A percentile compares a stretch with the other conserved stretches of the same genome.
Conservation (phyloP, 2,797 vertebrate species). For the Picus viridis region DNA sequence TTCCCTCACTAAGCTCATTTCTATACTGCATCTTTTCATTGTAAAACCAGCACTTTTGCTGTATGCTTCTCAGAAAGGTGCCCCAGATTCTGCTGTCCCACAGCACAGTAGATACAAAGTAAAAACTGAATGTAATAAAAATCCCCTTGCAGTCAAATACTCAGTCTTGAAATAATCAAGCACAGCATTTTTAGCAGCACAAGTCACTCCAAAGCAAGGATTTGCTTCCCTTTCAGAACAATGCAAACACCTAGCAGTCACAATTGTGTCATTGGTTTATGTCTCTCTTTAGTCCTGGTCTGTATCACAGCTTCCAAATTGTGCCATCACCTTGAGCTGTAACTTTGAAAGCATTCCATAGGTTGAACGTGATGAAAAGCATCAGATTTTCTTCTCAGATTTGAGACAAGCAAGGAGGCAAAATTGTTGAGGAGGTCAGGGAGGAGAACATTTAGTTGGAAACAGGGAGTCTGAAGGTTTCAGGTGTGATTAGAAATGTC, state of each 20-base stretch:
- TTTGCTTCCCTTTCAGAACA: constrained; percentile 1
- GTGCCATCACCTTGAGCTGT: neutral
- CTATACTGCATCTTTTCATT: neutral
- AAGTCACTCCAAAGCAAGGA: neutral
- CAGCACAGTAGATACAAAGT: neutral
- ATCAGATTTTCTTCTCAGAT: neutral
- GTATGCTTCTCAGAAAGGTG: neutral
- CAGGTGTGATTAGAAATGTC: neutral
- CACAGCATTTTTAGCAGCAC: neutral
- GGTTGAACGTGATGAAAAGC: neutral
- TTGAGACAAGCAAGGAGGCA: neutral
- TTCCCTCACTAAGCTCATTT: neutral
- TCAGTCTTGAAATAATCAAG: neutral
- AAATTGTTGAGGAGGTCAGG: neutral
- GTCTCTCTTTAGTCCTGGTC: neutral
- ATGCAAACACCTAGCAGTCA: neutral
- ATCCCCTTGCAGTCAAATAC: neutral
- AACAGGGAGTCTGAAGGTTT: neutral
- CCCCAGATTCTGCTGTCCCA: neutral
- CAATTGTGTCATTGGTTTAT: neutral
- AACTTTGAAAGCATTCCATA: neutral
- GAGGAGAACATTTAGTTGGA: neutral
- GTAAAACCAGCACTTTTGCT: neutral
- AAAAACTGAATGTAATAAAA: neutral
- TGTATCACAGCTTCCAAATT: neutral